Evolutionary conservation across 2,113 vertebrate genomes (phyloP).

Genomic region (Seriola rivoliana): DNA sequence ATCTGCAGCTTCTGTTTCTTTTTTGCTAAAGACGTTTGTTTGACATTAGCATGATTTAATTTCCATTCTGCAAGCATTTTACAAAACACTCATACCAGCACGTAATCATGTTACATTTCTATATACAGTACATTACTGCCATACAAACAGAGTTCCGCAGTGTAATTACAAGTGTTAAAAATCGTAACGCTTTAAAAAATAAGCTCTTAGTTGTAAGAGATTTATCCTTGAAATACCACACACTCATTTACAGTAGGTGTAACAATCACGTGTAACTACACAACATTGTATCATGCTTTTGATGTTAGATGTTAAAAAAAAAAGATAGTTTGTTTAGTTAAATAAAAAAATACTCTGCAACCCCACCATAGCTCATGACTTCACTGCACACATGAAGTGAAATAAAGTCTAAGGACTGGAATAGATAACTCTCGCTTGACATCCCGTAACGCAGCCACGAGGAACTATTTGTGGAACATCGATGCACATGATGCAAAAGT

Average conservation of each 20-base stretch:
- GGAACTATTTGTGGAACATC: slow-evolving; percentile 49
- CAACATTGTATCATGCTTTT: neutral
- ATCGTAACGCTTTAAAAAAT: neutral
- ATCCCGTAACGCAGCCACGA: slow-evolving; percentile 14
- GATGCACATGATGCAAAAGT: slow-evolving; percentile 23
- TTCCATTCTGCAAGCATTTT: neutral
- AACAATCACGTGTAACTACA: neutral
- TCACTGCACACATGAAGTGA: neutral
- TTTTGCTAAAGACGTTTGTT: neutral
- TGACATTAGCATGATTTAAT: neutral
- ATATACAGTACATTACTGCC: neutral
- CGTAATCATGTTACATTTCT: neutral
- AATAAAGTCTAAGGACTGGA: neutral
- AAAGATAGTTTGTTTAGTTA: no score
- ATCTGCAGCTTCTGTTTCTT: neutral
- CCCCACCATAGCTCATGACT: no score
- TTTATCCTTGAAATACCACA: neutral
- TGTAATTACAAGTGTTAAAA: neutral
- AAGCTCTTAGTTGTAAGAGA: neutral
- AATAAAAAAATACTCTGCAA: neutral
- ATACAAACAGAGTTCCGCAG: neutral
- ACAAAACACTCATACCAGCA: neutral
- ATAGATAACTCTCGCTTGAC: neutral
- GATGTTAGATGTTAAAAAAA: neutral
- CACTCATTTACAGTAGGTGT: no score